Evolutionary conservation across 2,888 invertebrate genomes (phyloP).

Genomic region (Heteropelma amictum): DNA sequence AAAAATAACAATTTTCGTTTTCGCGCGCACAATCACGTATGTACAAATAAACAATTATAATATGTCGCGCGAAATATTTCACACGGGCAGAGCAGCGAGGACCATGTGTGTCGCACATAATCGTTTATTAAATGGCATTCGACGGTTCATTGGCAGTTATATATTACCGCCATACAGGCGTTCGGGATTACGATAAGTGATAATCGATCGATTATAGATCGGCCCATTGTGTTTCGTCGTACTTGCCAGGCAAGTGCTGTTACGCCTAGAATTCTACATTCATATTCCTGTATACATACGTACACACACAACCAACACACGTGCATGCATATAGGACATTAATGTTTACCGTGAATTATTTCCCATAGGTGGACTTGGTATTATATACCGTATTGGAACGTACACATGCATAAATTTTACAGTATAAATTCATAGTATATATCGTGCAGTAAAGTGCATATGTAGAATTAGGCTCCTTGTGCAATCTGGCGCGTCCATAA

Average conservation of each 20-base stretch:
- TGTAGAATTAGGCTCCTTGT: slow-evolving; percentile 32
- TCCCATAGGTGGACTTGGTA: slow-evolving; percentile 39
- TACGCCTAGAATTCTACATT: slow-evolving; percentile 16
- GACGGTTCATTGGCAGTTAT: slow-evolving; percentile 43
- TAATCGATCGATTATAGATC: slow-evolving; percentile 59
- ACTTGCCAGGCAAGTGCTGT: slow-evolving; percentile 48
- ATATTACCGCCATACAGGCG: neutral
- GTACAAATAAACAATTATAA: neutral
- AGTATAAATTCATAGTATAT: slow-evolving; percentile 6
- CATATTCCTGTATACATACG: no score
- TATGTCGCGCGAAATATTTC: neutral
- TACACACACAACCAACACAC: no score
- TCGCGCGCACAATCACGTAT: no score
- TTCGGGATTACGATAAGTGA: slow-evolving; percentile 34
- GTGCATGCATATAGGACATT: slow-evolving; percentile 42
- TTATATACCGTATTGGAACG: slow-evolving; percentile 24
- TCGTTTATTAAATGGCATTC: slow-evolving; percentile 32
- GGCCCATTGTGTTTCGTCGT: slow-evolving; percentile 31
- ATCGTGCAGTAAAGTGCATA: slow-evolving; percentile 8
- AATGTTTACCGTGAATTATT: slow-evolving; percentile 53
- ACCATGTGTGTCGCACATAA: slow-evolving; percentile 40
- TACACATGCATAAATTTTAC: neutral
- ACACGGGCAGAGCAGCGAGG: neutral
- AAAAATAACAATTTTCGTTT: no score
- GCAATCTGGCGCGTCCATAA: slow-evolving; percentile 54